Evolutionary conservation across 2,888 invertebrate species (phyloP).

Genomic region (Oligia latruncula): DNA sequence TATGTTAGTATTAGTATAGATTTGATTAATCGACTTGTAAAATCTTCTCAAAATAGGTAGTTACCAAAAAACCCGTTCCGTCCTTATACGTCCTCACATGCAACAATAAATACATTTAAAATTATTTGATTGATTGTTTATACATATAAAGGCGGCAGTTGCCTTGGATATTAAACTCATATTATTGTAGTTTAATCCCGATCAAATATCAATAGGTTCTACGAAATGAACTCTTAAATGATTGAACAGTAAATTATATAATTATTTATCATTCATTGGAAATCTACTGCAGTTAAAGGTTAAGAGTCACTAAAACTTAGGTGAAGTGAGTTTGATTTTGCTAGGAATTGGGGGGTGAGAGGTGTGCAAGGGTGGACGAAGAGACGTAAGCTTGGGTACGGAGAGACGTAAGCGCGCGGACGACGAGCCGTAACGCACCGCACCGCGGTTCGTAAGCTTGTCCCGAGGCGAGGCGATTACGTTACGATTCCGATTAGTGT

Average conservation of each 20-base stretch:
- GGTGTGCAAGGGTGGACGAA: no score
- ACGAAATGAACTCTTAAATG: slow-evolving; percentile 28
- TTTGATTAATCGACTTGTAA: slow-evolving; percentile 7
- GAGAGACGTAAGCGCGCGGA: no score
- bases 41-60: not conserved
- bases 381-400: no score
- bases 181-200: slow-evolving; percentile 36
- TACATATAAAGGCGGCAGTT: slow-evolving; percentile 9
- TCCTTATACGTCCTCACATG: not conserved
- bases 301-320: not conserved
- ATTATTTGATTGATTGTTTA: slow-evolving; percentile 45
- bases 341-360: no score
- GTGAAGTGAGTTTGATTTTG: no score
- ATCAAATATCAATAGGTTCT: slow-evolving; percentile 35
- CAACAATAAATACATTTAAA: slow-evolving; percentile 29
- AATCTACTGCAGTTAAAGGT: slow-evolving; percentile 29
- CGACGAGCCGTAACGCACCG: no score
- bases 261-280: slow-evolving; percentile 34
- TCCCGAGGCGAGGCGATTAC: no score
- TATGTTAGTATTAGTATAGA: not conserved
- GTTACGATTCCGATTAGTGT: no score
- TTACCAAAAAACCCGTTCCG: slow-evolving; percentile 3
- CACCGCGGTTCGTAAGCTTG: no score
- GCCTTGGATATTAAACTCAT: slow-evolving; percentile 46
- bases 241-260: slow-evolving; percentile 37